These are phyloP conservation scores for Aramus guarauna DNA, from an alignment of 2,113 vertebrate species.

Conservation along the genomic window DNA sequence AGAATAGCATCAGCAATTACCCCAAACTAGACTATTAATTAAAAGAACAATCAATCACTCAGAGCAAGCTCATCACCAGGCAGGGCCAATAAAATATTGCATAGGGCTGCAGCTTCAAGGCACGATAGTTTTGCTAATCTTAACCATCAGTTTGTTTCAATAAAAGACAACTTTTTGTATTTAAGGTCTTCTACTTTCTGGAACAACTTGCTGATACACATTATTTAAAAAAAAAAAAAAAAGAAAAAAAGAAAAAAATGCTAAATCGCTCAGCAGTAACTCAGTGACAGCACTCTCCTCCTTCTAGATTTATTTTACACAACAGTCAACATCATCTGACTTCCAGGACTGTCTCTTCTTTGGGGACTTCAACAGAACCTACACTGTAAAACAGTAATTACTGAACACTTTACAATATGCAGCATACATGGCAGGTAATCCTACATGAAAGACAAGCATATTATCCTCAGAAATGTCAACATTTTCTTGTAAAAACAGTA, in stretches of 20 bases:
- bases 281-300: not conserved
- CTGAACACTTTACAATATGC: not conserved
- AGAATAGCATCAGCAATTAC: conserved; percentile 6
- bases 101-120: not conserved
- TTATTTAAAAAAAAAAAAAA: not conserved
- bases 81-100: not conserved
- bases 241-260: not conserved
- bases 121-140: not conserved
- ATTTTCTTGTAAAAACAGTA: not conserved
- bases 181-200: not conserved
- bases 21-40: conserved; percentile 9
- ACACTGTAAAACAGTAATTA: not conserved
- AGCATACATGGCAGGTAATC: not conserved
- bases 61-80: not conserved
- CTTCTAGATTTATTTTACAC: not conserved
- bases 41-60: conserved; percentile 21
- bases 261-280: not conserved
- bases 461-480: not conserved
- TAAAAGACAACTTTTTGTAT: not conserved
- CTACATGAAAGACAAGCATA: not conserved
- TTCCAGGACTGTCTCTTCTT: not conserved
- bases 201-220: not conserved
- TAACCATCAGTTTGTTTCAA: not conserved
- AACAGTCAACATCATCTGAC: not conserved
- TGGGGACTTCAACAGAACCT: not conserved